These are phyloP conservation scores for Opisthograptis luteolata DNA, from an alignment of 2,888 invertebrate genomes.

Conservation along the genomic window DNA sequence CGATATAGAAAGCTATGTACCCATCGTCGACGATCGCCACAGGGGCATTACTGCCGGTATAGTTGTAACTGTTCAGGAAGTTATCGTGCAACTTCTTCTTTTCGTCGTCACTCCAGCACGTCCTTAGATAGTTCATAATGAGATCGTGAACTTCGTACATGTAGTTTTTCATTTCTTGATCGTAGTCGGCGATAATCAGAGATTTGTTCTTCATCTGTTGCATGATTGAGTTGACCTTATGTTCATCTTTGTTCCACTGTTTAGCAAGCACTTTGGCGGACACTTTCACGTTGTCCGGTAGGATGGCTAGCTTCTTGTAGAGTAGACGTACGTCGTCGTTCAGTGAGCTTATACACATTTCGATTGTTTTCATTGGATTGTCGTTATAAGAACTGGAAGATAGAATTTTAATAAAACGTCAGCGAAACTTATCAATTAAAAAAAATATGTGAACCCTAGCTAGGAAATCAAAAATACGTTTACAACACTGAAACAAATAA, in stretches of 20 bases:
- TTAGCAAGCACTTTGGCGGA: constrained; percentile 81
- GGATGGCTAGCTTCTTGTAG: constrained; percentile 87
- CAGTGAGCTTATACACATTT: constrained; percentile 86
- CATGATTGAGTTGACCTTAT: constrained; percentile 86
- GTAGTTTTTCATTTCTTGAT: constrained; percentile 83
- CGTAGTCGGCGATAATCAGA: constrained; percentile 86
- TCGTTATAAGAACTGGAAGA: constrained; percentile 60
- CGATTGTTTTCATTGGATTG: constrained; percentile 80
- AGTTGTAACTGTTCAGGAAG: constrained; percentile 84
- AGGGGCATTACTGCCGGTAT: constrained; percentile 75
- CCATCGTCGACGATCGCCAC: constrained; percentile 87
- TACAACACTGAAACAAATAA: no score
- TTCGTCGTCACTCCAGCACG: constrained; percentile 65
- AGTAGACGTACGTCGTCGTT: constrained; percentile 69
- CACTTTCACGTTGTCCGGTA: constrained; percentile 88
- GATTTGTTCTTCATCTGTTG: constrained; percentile 87
- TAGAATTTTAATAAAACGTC: no score
- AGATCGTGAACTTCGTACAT: constrained; percentile 89
- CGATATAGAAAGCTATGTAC: constrained; percentile 89
- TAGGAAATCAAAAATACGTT: no score
- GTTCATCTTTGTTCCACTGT: constrained; percentile 64
- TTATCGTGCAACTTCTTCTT: constrained; percentile 81
- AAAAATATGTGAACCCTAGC: no score
- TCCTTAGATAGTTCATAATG: constrained; percentile 85
- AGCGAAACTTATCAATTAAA: no score